Percentiles rank a stretch among this genome's conserved stretches.
These are phyloP conservation scores for Paratilapia polleni DNA, from an alignment of 2,113 vertebrate genomes.

Conservation along the genomic window DNA sequence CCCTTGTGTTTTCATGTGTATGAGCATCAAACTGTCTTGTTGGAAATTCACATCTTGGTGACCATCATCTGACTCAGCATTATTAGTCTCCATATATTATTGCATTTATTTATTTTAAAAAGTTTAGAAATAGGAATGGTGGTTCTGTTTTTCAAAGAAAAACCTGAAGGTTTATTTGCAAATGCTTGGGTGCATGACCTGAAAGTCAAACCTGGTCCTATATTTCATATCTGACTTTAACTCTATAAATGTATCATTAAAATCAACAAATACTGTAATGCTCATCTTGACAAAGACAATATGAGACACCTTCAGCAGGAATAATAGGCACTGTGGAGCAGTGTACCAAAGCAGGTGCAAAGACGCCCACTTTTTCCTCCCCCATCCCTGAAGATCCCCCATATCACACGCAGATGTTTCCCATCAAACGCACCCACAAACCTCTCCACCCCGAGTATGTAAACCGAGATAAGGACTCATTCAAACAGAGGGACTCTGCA, in stretches of 20 bases:
- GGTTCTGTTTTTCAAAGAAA: not conserved
- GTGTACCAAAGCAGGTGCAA: constrained; percentile 92
- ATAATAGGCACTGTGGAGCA: constrained; percentile 94
- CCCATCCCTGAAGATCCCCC: constrained; percentile 86
- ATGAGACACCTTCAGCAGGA: constrained; percentile 77
- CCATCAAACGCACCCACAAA: constrained; percentile 85
- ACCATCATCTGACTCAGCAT: accelerated
- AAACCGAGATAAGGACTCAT: constrained; percentile 85
- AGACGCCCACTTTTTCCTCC: constrained; percentile 89
- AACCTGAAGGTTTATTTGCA: not conserved
- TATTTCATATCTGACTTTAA: not conserved
- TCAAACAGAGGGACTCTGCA: constrained; percentile 85
- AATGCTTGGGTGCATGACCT: not conserved
- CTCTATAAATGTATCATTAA: not conserved
- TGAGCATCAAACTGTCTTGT: not conserved
- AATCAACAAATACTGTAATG: constrained; percentile 11
- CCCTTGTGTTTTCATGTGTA: accelerated
- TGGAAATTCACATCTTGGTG: not conserved
- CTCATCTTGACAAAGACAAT: constrained; percentile 85
- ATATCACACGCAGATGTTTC: constrained; percentile 94
- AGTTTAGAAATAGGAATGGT: not conserved
- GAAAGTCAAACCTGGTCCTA: not conserved
- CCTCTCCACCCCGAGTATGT: constrained; percentile 82
- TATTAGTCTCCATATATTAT: not conserved
- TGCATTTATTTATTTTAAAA: accelerated